phyloP scores from a whole-genome alignment of 2,888 invertebrate genomes.

The Acanthopleura granulata region DNA sequence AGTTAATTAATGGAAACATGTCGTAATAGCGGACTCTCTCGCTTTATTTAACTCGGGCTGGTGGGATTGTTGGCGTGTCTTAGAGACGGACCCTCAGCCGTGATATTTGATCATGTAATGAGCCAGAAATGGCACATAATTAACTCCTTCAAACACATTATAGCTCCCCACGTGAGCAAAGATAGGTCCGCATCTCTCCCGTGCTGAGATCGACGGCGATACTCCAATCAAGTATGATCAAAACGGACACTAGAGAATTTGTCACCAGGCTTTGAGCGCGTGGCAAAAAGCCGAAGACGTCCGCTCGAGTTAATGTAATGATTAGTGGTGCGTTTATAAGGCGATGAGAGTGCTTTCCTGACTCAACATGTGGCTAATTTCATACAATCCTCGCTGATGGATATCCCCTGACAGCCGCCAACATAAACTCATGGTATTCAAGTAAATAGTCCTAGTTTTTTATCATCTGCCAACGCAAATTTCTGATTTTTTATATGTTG shows the following conservation, averaged over 20 bases:
- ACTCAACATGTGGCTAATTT: conserved; percentile 8
- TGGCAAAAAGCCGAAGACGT: not conserved
- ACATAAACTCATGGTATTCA: not conserved
- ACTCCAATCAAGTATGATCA: conserved; percentile 5
- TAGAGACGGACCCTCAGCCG: not conserved
- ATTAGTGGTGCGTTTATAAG: not conserved
- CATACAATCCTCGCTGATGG: not conserved
- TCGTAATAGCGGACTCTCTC: not conserved
- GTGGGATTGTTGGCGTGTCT: not conserved
- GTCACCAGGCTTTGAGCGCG: not conserved
- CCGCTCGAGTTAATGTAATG: not conserved
- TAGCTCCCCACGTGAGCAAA: not conserved
- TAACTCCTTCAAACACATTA: not conserved
- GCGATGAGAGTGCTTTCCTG: not conserved
- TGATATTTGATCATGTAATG: conserved; percentile 9
- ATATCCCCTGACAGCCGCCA: not conserved
- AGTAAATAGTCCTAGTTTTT: not conserved
- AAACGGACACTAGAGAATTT: not conserved
- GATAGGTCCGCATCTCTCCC: not conserved
- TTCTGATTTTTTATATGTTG: too few species aligned
- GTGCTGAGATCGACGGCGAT: not conserved
- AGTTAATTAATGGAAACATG: not conserved
- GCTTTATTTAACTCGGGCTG: not conserved
- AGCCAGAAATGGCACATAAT: not conserved
- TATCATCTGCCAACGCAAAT: too few species aligned